Percentiles rank a stretch among this genome's conserved stretches.
Evolutionary conservation across 1,140 invertebrate genomes (phyloP).

Genomic region (Sweltsa coloradensis): DNA sequence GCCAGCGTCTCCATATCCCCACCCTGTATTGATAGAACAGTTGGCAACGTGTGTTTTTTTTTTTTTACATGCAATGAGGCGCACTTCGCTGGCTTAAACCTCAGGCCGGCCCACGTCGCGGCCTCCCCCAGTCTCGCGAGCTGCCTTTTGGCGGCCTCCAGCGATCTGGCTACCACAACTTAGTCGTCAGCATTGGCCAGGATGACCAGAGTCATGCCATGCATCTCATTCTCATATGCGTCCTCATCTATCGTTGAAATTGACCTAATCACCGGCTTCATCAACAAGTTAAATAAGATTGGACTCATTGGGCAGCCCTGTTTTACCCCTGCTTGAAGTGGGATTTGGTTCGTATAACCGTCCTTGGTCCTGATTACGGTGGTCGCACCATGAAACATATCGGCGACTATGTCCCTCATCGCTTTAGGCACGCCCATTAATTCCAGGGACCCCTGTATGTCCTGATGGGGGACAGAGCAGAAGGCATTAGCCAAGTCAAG

Average conservation of each 20-base stretch:
- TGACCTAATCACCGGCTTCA: conserved; percentile 23
- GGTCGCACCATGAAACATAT: conserved; percentile 14
- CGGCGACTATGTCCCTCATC: conserved; percentile 14
- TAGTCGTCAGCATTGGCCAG: conserved; percentile 26
- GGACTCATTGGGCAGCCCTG: conserved; percentile 30
- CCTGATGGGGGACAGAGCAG: conserved; percentile 23
- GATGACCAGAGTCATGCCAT: conserved; percentile 15
- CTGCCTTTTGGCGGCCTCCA: conserved; percentile 11
- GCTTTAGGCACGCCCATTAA: conserved; percentile 5
- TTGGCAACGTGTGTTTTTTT: neutral
- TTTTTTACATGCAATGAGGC: conserved; percentile 18
- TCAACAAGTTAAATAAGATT: conserved; percentile 29
- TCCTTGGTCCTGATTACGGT: conserved; percentile 11
- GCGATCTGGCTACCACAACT: conserved; percentile 11
- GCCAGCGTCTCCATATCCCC: conserved; percentile 7
- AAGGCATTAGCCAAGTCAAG: conserved; percentile 25
- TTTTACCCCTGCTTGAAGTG: conserved; percentile 23
- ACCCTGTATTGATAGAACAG: conserved; percentile 11
- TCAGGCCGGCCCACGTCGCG: conserved; percentile 13
- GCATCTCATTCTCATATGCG: conserved; percentile 14
- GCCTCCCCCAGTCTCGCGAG: conserved; percentile 9
- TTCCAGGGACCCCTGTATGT: conserved; percentile 6
- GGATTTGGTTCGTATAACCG: conserved; percentile 20
- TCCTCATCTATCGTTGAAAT: neutral
- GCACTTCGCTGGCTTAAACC: conserved; percentile 23